A percentile compares a stretch with the other conserved stretches of the same genome.
phyloP scores from a whole-genome alignment of 1,140 invertebrate genomes.

The Zaprionus capensis region DNA sequence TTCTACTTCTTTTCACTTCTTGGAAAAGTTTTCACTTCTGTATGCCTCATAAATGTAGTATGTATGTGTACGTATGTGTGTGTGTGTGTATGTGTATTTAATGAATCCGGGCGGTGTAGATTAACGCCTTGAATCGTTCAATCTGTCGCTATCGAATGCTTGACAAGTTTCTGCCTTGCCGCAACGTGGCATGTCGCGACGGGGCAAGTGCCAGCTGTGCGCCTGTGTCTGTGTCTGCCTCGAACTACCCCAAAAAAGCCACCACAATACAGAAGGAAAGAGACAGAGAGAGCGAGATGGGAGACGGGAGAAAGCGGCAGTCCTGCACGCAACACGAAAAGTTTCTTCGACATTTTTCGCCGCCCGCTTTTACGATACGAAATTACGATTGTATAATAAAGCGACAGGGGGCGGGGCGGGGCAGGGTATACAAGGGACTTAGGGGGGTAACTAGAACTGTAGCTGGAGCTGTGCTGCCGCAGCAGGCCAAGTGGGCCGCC shows the following conservation, averaged over 20 bases:
- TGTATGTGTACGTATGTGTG: not conserved
- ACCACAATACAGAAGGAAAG: not conserved
- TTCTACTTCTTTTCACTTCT: not conserved
- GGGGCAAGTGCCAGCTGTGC: slow-evolving; percentile 13
- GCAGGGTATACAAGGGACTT: not conserved
- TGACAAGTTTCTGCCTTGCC: slow-evolving; percentile 18
- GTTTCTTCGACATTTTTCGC: slow-evolving; percentile 77
- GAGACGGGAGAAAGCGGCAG: slow-evolving; percentile 26
- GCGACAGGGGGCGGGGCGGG: slow-evolving; percentile 34
- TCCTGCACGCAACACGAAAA: slow-evolving; percentile 80
- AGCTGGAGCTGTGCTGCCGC: slow-evolving; percentile 23
- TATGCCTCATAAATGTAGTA: not conserved
- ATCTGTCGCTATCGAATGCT: slow-evolving; percentile 42
- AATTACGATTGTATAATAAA: slow-evolving; percentile 82
- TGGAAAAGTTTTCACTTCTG: not conserved
- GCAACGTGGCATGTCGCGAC: not conserved
- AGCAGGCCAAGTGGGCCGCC: slow-evolving; percentile 72
- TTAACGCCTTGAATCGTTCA: slow-evolving; percentile 49
- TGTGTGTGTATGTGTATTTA: slow-evolving; percentile 21
- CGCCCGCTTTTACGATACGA: slow-evolving; percentile 80
- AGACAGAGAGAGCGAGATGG: not conserved
- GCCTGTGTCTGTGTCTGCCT: slow-evolving; percentile 23
- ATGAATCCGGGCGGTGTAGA: slow-evolving; percentile 41
- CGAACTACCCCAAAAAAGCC: slow-evolving; percentile 9
- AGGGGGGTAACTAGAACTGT: not conserved